Evolutionary conservation across 1,140 invertebrate genomes (phyloP).

Genomic region (Drosophila repletoides): DNA sequence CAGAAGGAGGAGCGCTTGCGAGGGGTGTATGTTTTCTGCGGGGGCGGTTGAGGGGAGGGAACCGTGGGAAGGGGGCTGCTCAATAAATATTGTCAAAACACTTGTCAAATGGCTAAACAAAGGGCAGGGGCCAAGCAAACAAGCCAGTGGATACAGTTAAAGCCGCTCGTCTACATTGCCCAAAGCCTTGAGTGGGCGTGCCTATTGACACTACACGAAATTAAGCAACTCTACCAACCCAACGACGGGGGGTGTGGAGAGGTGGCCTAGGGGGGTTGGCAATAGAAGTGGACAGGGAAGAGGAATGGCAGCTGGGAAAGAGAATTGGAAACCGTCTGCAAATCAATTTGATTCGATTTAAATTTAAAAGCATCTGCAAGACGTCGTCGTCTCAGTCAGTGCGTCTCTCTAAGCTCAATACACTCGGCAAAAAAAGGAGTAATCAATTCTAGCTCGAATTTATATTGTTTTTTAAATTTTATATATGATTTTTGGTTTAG

Average conservation of each 20-base stretch:
- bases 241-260: background rate
- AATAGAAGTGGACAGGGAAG: background rate
- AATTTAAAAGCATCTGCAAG: slow-evolving; percentile 76
- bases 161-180: slow-evolving; percentile 24
- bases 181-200: slow-evolving; percentile 41
- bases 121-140: slow-evolving; percentile 28
- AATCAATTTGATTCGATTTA: slow-evolving; percentile 81
- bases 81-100: slow-evolving; percentile 81
- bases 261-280: background rate
- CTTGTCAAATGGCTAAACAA: slow-evolving; percentile 80
- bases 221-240: slow-evolving; percentile 36
- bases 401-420: no score
- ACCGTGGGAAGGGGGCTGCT: background rate
- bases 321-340: slow-evolving; percentile 39
- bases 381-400: slow-evolving; percentile 25
- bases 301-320: slow-evolving; percentile 50
- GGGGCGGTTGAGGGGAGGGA: background rate
- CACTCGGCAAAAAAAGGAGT: no score
- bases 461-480: no score
- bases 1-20: slow-evolving; percentile 3
- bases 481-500: no score
- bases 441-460: background rate
- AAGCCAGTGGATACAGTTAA: slow-evolving; percentile 33
- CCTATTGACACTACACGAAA: slow-evolving; percentile 51
- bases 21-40: no score